Evolutionary conservation across 2,113 vertebrate genomes (phyloP), one percentile per base, ranked within the genome.

Genomic region (Pteruthius melanotis): DNA sequence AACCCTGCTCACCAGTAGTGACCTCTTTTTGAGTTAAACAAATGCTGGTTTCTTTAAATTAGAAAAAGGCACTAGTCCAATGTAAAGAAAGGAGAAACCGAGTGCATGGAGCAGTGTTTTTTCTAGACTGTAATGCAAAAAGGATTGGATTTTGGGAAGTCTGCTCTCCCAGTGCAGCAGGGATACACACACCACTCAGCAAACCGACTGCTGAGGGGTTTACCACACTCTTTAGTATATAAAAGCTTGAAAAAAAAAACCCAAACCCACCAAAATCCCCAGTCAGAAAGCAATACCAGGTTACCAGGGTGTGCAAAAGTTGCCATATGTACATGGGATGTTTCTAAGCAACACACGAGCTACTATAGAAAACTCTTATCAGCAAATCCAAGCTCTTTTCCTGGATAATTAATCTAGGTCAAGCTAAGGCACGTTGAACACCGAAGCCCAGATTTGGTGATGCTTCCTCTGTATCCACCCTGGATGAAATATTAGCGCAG

Each of bases 41-140:
- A 94, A 89, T 27, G 94, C 93, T 80, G 84, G 91, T 87, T 95
- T 94, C 96, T 97, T 96, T 94, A 95, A 96, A 93, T 91, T 83
- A 72, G 76, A 53, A 70, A 94, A 87, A 94, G 95, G 94, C 96
- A 91, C 69, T 39, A 84, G 28, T 94, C 96, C 96, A 97, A 97
- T 68, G 81, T 94, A 96, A 97, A 96, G 95, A 96, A 95, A 96
- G 93, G 74, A 93, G 94, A 94, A 91, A 82, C 70, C 59, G 4
- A 77, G 86, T 0, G 23, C 94, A 45, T 0, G 1, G 68, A 92
- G 86, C 57, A 10, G 86, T 89, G 94, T 86, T 96, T 95, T 95
- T 93, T 35, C 93, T 84, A 86, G 88, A 9, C 92, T 68, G 85
- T 40, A 65, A 52, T 12, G 87, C 81, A 60, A 24, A 82, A 83